Base-by-base conservation (phyloP, 2,888 invertebrate species). In the Sinotaia quadrata region DNA sequence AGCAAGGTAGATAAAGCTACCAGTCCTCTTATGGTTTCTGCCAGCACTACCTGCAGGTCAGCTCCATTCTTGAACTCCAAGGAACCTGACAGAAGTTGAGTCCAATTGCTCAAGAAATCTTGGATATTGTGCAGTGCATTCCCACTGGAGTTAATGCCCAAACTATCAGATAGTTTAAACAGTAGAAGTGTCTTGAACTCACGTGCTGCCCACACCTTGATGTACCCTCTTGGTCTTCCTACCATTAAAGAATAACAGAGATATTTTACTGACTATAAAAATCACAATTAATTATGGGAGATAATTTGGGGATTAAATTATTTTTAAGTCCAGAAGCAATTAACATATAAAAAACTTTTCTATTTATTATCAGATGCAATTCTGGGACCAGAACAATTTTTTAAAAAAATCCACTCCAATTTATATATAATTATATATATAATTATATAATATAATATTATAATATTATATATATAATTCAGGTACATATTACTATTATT, bases 181-280 rank as follows among this genome's bases (percentile, higher is more conserved):
- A 75, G 65, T 5, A 62, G 60, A 27, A 71, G 37, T 18, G 36
- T 29, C 56, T 61, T 52, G 59, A 59, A 54, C 37, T 51, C 59
- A 61, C 65, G 70, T 7, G 36, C 29, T 29, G 31, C 56, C 52
- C 52, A 67, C 33, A 67, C 41, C 31, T 36, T 49, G 51, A 67
- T 54, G 65, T 66, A 78, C 8, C 79, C 79, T 68, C 79, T 69
- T 44, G 77, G 73, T 54, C 73, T 59, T 4, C 74, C 79, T 78
- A 63, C 49, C 12, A 7, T n/a, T n/a, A n/a, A n/a, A n/a, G n/a
- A n/a, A n/a, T n/a, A n/a, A n/a, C n/a, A n/a, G n/a, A n/a, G n/a
- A n/a, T n/a, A n/a, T n/a, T n/a, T n/a, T n/a, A n/a, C n/a, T n/a
- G n/a, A n/a, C n/a, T n/a, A n/a, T n/a, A n/a, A n/a, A n/a, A n/a